Evolutionary conservation across 2,797 vertebrate species (phyloP).

Genomic region (Melanotaenia maccullochi): DNA sequence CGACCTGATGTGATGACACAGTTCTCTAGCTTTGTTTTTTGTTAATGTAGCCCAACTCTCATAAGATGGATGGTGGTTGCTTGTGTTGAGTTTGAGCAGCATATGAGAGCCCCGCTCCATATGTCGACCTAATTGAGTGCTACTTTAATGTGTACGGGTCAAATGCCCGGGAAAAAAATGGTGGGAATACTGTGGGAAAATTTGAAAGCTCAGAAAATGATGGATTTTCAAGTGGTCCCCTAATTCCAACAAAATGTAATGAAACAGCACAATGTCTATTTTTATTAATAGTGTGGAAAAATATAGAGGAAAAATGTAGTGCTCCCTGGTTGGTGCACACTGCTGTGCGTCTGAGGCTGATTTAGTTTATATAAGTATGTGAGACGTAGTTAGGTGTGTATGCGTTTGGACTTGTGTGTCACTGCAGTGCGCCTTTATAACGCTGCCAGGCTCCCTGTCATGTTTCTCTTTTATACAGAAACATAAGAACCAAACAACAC

Average conservation of each 20-base stretch:
- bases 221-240: constrained; percentile 67
- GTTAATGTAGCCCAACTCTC: constrained; percentile 24
- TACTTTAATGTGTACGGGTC: constrained; percentile 57
- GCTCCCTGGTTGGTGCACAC: constrained; percentile 43
- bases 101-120: constrained; percentile 23
- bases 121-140: constrained; percentile 57
- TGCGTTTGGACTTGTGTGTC: constrained; percentile 59
- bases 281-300: constrained; percentile 71
- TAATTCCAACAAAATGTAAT: constrained; percentile 67
- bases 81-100: constrained; percentile 46
- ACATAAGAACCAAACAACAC: constrained; percentile 49
- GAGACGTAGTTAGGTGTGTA: constrained; percentile 52
- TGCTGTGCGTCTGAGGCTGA: constrained; percentile 33
- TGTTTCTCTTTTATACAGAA: constrained; percentile 47
- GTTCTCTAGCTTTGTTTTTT: constrained; percentile 18
- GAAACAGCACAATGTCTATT: constrained; percentile 64
- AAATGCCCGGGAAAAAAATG: constrained; percentile 53
- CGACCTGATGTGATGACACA: constrained; percentile 2
- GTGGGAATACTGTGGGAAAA: constrained; percentile 70
- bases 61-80: constrained; percentile 35
- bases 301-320: constrained; percentile 45
- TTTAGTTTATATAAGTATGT: constrained; percentile 69
- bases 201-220: constrained; percentile 67
- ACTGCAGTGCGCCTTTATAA: constrained; percentile 31
- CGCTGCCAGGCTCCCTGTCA: constrained; percentile 43